Base-by-base conservation (phyloP, 2,888 invertebrate genomes). In the Synergus laeviventris region DNA sequence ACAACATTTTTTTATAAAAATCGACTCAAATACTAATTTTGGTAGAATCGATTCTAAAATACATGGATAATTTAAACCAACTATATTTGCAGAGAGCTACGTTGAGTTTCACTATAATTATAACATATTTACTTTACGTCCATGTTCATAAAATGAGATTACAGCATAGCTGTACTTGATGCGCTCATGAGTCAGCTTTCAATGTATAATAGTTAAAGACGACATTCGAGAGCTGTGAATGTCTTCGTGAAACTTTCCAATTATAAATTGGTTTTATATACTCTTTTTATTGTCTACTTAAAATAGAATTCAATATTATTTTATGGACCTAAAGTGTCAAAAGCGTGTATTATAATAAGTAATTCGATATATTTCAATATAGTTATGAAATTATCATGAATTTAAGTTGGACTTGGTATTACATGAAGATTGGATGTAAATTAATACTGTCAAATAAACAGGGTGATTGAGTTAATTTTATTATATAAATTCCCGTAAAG, bases 141-240 rank as follows among this genome's bases (percentile, higher is more conserved):
- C 62, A 18, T 62, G 18, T 62, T 62, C 62, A 62, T 62, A 62
- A 62, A 62, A 62, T 62, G 14, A 18, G 62, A 39, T 62, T 62
- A 62, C 62, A 62, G 38, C 38, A 38, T 38, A 39, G n/a, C 18
- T 54, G 54, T 9, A 54, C n/a, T 18, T 62, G 38, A 39, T 38
- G 38, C 62, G 38, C 18, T 62, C 38, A 38, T 62, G 62, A n/a
- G 38, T 38, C n/a, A n/a, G 38, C 18, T 62, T 38, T 62, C 62
- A 62, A 62, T 39, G n/a, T n/a, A 36, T 62, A 62, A 62, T 62
- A 62, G 38, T 14, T 39, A 38, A 18, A 36, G 18, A 62, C 36
- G 38, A 62, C 18, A 62, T 54, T 54, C 54, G 8, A n/a, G 38
- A 62, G 38, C 14, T 62, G 38, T 18, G 62, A 62, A 18, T 62